A percentile compares a stretch with the other conserved stretches of the same genome.
These are phyloP conservation scores for Crax fasciolata DNA, from an alignment of 2,797 vertebrate species.

Conservation along the genomic window DNA sequence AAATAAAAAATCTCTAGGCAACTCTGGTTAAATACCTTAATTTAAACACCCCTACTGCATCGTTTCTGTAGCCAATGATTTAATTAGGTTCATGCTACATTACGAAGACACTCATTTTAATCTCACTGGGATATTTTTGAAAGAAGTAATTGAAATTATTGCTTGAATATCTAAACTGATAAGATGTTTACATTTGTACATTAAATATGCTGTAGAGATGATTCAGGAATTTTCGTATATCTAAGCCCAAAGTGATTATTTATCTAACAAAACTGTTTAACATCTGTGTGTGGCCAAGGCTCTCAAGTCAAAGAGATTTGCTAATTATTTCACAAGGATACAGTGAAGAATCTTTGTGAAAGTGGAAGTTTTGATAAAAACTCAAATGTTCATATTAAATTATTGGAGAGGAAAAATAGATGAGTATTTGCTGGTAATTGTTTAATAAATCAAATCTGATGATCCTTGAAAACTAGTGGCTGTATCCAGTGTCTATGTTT, in stretches of 20 bases:
- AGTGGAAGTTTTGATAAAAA: background rate
- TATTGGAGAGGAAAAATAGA: background rate
- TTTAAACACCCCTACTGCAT: background rate
- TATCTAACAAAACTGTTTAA: background rate
- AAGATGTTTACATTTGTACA: background rate
- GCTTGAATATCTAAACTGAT: background rate
- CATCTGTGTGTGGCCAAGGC: background rate
- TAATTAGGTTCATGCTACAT: background rate
- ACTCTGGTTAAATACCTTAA: background rate
- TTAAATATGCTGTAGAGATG: background rate
- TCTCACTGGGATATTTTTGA: background rate
- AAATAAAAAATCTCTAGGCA: background rate
- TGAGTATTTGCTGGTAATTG: background rate
- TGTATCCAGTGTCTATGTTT: background rate
- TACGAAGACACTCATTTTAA: background rate
- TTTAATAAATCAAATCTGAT: conserved; percentile 19
- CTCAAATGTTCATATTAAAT: background rate
- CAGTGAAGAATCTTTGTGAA: background rate
- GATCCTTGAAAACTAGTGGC: background rate
- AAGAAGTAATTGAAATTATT: conserved; percentile 3
- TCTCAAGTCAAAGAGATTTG: background rate
- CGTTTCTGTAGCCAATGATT: background rate
- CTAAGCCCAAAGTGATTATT: background rate
- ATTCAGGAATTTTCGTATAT: background rate
- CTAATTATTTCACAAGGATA: background rate